phyloP scores from a whole-genome alignment of 2,888 invertebrate species.

The Eupeodes luniger region DNA sequence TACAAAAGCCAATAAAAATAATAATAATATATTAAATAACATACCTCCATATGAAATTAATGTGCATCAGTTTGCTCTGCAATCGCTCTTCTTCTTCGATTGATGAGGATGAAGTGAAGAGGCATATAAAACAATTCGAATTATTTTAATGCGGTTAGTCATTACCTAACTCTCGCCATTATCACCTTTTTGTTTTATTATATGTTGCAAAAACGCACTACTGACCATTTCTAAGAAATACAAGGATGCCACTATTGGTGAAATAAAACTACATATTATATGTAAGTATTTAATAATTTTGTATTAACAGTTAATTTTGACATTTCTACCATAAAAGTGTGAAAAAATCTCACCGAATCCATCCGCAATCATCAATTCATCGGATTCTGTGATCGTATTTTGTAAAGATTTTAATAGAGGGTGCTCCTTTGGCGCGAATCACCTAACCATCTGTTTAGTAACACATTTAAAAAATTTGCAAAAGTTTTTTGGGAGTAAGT shows the following conservation, averaged over 20 bases:
- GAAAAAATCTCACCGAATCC: too few species aligned
- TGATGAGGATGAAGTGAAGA: neutral
- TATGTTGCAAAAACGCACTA: neutral
- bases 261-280: neutral
- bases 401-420: too few species aligned
- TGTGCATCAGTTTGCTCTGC: conserved; percentile 33
- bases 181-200: neutral
- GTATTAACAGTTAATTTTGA: too few species aligned
- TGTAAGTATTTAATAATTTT: too few species aligned
- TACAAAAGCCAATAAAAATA: conserved; percentile 27
- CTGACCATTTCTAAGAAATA: conserved; percentile 34
- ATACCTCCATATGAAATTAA: neutral
- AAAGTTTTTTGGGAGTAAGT: too few species aligned
- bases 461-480: too few species aligned
- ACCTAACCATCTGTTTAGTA: too few species aligned
- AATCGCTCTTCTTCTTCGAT: conserved; percentile 39
- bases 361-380: too few species aligned
- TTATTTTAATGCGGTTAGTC: conserved; percentile 29
- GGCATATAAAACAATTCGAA: conserved; percentile 31
- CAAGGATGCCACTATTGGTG: neutral
- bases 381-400: too few species aligned
- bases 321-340: too few species aligned
- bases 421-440: too few species aligned
- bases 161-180: conserved; percentile 31
- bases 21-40: conserved; percentile 53